A percentile compares a stretch with the other conserved stretches of the same genome.
These are phyloP conservation scores for Nyctalus aviator DNA, from an alignment of 2,797 vertebrate genomes.

Conservation along the genomic window DNA sequence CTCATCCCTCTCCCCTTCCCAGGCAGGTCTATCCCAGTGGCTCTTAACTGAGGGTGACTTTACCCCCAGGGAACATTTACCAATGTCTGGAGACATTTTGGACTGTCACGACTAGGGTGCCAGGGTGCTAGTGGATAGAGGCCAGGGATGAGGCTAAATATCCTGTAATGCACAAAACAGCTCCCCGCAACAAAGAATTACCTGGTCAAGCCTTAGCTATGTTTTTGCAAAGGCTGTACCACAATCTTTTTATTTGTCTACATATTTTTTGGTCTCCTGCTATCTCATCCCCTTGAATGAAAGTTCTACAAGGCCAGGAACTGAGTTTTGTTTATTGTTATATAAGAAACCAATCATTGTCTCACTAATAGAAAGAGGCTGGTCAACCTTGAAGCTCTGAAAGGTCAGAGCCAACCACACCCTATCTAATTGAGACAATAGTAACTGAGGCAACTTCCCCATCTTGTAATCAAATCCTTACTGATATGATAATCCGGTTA, in stretches of 20 bases:
- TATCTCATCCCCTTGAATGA: background rate
- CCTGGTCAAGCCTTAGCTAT: background rate
- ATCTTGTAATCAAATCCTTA: too few species aligned
- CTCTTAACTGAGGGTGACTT: background rate
- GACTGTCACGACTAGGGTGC: background rate
- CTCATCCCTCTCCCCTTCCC: background rate
- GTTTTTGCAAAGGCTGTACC: background rate
- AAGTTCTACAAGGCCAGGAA: background rate
- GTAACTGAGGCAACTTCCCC: too few species aligned
- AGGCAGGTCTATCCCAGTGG: background rate
- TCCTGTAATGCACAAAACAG: background rate
- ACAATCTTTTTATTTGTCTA: slow-evolving; percentile 24
- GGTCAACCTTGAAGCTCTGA: too few species aligned
- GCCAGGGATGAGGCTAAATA: background rate
- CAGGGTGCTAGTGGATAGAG: background rate
- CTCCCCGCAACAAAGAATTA: background rate
- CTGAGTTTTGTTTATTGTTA: slow-evolving; percentile 48
- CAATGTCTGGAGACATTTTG: background rate
- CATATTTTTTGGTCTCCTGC: background rate
- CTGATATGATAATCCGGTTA: too few species aligned
- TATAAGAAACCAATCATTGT: background rate
- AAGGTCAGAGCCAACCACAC: too few species aligned
- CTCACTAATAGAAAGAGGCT: too few species aligned
- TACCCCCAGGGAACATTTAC: background rate
- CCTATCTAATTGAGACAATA: too few species aligned